Conservation (phyloP, 2,888 invertebrate genomes). For the Onthophagus sagittarius region DNA sequence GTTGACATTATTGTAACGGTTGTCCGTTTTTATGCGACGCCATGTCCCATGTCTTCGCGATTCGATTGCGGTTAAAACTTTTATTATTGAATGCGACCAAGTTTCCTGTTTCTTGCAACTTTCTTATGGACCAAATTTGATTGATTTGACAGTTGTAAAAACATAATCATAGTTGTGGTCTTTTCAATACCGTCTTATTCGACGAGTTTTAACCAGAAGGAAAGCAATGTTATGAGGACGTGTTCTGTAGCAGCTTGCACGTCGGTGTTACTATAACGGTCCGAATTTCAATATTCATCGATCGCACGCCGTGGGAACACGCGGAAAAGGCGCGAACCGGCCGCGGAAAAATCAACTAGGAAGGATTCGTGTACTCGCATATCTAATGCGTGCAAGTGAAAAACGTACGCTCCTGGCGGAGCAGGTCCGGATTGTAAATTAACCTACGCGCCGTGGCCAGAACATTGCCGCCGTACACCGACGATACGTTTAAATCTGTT, state of each 20-base stretch:
- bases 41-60: neutral
- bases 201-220: neutral
- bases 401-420: neutral
- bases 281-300: neutral
- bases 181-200: too few relatives aligned
- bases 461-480: neutral
- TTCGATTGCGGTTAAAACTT: neutral
- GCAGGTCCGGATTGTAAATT: neutral
- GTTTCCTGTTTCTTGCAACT: neutral
- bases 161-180: too few relatives aligned
- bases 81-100: neutral
- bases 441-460: neutral
- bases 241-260: neutral
- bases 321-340: neutral
- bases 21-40: neutral
- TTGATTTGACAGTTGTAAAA: neutral
- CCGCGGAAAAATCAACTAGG: neutral
- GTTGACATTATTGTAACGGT: neutral
- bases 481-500: slow-evolving; percentile 8
- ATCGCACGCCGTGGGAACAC: neutral
- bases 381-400: neutral
- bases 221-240: neutral
- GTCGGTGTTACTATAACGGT: neutral
- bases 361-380: neutral
- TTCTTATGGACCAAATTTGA: neutral